Evolutionary conservation across 2,888 invertebrate genomes (phyloP).

Genomic region (Ryuthela nishihirai): DNA sequence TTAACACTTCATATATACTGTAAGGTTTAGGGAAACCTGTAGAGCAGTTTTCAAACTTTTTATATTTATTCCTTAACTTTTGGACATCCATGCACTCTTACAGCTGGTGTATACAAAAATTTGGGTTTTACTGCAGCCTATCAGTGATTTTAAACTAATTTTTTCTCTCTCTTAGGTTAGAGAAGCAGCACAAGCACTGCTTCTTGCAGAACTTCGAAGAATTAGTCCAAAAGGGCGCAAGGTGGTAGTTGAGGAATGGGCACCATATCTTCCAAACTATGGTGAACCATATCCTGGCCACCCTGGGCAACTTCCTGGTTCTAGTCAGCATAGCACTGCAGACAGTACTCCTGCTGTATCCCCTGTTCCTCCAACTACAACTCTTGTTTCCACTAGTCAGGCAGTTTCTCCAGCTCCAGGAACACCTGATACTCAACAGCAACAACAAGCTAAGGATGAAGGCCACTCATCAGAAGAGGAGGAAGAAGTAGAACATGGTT

Average conservation of each 20-base stretch:
- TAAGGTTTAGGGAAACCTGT: too few relatives aligned
- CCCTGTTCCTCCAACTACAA: neutral
- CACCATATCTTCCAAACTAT: slow-evolving; percentile 86
- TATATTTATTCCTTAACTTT: neutral
- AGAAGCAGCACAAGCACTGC: slow-evolving; percentile 92
- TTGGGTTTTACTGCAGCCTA: too few relatives aligned
- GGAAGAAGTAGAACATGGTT: slow-evolving; percentile 77
- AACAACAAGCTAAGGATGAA: slow-evolving; percentile 55
- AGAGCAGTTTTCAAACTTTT: neutral
- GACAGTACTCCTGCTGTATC: slow-evolving; percentile 6
- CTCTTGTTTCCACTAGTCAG: neutral
- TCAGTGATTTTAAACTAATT: too few relatives aligned
- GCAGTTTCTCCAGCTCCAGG: neutral
- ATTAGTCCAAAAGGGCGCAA: slow-evolving; percentile 89
- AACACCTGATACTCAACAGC: slow-evolving; percentile 3
- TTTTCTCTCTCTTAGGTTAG: slow-evolving; percentile 58
- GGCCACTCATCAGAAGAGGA: slow-evolving; percentile 59
- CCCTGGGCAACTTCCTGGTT: neutral
- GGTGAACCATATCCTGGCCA: slow-evolving; percentile 45
- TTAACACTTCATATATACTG: too few relatives aligned
- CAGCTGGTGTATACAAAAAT: too few relatives aligned
- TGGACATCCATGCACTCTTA: too few relatives aligned
- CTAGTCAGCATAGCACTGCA: neutral
- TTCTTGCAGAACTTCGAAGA: slow-evolving; percentile 86
- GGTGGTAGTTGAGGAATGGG: slow-evolving; percentile 90